Evolutionary conservation across 2,113 vertebrate genomes (phyloP).

Genomic region (Aspiorhynchus laticeps): DNA sequence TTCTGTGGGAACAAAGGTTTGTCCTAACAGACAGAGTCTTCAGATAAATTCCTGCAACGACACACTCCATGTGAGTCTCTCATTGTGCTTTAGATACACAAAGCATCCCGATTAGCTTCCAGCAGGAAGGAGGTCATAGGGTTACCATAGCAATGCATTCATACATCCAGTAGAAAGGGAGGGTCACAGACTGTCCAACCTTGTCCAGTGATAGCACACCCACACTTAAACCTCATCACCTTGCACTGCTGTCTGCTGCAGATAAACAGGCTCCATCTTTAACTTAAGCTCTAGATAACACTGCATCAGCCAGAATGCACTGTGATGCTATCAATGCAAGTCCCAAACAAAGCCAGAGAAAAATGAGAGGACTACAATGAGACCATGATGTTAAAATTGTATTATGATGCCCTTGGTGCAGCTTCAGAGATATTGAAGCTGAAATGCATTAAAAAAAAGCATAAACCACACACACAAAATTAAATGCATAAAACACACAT

Average conservation of each 20-base stretch:
- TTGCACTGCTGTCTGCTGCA: constrained; percentile 29
- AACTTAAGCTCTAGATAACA: constrained; percentile 46
- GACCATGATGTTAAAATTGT: neutral
- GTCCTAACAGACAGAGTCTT: neutral
- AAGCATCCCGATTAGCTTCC: neutral
- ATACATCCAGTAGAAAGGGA: constrained; percentile 7
- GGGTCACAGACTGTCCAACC: constrained; percentile 19
- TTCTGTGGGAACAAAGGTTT: neutral
- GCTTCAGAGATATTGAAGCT: constrained; percentile 11
- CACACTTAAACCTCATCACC: constrained; percentile 32
- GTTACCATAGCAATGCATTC: constrained; percentile 27
- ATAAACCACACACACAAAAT: neutral
- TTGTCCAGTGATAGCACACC: constrained; percentile 1
- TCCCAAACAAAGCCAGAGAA: constrained; percentile 41
- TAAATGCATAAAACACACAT: constrained; percentile 2
- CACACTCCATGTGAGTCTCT: neutral
- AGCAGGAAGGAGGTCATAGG: neutral
- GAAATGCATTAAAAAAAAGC: neutral
- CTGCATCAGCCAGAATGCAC: constrained; percentile 21
- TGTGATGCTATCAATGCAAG: constrained; percentile 27
- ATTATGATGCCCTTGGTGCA: constrained; percentile 1
- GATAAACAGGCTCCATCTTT: constrained; percentile 51
- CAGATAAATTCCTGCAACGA: neutral
- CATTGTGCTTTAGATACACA: neutral
- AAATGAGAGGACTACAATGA: constrained; percentile 36